Conservation (phyloP, 92 coral and sea anemone genomes). For the Zoanthus sansibaricus region DNA sequence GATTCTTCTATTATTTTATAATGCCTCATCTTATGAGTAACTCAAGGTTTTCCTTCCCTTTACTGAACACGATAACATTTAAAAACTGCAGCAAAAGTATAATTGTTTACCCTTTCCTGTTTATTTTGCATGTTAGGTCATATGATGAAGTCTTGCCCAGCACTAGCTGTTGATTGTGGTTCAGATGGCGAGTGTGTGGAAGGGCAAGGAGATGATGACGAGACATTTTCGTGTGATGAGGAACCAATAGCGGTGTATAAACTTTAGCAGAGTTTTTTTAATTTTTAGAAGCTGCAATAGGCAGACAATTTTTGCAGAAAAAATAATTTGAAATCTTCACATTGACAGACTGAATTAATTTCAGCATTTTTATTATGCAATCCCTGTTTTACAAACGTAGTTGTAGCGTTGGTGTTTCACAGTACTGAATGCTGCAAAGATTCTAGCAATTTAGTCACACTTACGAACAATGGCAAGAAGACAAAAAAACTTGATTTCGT, state of each 20-base stretch:
- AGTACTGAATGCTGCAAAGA: no score
- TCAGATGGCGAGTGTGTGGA: constrained; percentile 84
- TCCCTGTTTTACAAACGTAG: no score
- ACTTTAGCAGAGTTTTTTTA: not conserved
- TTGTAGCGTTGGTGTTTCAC: no score
- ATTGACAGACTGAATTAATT: no score
- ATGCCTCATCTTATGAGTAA: not conserved
- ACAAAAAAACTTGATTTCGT: no score
- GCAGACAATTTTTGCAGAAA: no score
- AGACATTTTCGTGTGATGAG: constrained; percentile 95
- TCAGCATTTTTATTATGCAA: no score
- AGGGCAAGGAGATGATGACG: constrained; percentile 90
- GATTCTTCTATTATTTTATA: not conserved
- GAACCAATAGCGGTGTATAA: constrained; percentile 69
- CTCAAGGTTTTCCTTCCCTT: not conserved
- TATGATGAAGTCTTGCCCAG: constrained; percentile 63
- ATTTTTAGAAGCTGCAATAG: no score
- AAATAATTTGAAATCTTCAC: no score
- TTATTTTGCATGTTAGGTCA: constrained; percentile 51
- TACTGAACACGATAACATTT: not conserved
- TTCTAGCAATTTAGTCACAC: no score
- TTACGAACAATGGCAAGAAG: no score
- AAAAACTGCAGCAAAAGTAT: not conserved
- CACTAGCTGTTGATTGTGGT: constrained; percentile 67
- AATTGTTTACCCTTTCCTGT: not conserved